Percentiles rank a stretch among this genome's conserved stretches.
phyloP scores from a whole-genome alignment of 1,140 invertebrate species.

The Papilio glaucus region DNA sequence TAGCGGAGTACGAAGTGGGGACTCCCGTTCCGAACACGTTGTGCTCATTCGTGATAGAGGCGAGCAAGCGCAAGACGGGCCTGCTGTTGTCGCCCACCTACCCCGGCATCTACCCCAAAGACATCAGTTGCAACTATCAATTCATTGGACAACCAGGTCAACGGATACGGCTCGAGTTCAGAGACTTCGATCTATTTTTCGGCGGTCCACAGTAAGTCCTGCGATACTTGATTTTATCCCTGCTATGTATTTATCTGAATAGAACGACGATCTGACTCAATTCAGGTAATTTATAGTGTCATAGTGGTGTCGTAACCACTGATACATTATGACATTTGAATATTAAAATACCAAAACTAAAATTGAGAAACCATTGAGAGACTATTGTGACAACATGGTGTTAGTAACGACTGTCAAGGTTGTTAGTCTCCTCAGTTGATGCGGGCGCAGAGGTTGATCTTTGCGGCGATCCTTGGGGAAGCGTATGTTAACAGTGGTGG shows the following conservation, averaged over 20 bases:
- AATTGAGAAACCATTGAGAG: no score
- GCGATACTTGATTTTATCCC: neutral
- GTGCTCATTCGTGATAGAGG: slow-evolving; percentile 93
- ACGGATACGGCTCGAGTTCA: slow-evolving; percentile 97
- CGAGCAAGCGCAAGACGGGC: slow-evolving; percentile 90
- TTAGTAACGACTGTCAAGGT: no score
- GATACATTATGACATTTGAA: no score
- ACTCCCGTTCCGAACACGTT: slow-evolving; percentile 90
- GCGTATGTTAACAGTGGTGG: no score
- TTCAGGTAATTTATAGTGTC: no score
- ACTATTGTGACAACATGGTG: no score
- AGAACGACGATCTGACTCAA: neutral
- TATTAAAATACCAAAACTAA: no score
- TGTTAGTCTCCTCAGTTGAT: no score
- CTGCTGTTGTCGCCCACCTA: slow-evolving; percentile 98
- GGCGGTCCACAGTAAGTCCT: slow-evolving; percentile 98
- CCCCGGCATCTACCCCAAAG: slow-evolving; percentile 99
- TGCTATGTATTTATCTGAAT: neutral
- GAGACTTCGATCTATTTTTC: slow-evolving; percentile 99
- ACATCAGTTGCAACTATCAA: slow-evolving; percentile 95
- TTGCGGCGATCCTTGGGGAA: no score
- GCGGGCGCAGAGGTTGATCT: no score
- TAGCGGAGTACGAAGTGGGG: slow-evolving; percentile 95
- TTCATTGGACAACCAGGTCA: slow-evolving; percentile 96
- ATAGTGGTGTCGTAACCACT: no score